Conservation (phyloP, 1,140 invertebrate genomes). For the Ceratitis capitata region DNA sequence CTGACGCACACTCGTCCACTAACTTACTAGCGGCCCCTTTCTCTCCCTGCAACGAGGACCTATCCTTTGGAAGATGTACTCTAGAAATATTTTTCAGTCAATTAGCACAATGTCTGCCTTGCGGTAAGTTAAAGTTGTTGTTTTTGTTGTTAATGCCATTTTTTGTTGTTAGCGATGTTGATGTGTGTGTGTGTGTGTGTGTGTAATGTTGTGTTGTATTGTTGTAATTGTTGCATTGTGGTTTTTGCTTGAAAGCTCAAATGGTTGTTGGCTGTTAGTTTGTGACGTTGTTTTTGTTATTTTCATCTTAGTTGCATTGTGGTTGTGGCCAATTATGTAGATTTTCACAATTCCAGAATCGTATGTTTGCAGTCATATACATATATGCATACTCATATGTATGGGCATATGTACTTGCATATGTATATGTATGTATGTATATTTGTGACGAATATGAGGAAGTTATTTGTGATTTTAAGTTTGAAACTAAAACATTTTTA, state of each 20-base stretch:
- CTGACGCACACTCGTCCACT: no score
- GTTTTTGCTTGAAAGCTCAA: not conserved
- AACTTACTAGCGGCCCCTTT: no score
- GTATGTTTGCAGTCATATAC: not conserved
- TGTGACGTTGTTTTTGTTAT: not conserved
- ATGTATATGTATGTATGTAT: no score
- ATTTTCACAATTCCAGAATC: not conserved
- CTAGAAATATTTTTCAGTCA: not conserved
- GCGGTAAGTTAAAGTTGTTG: not conserved
- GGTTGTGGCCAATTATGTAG: constrained; percentile 27
- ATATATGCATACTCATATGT: not conserved
- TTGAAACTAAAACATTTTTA: no score
- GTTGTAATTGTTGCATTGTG: not conserved
- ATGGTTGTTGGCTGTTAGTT: not conserved
- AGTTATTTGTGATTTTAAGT: no score
- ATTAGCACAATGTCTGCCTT: constrained; percentile 17
- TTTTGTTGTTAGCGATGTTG: not conserved
- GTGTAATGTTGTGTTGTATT: not conserved
- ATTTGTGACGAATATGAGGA: no score
- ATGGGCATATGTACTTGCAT: not conserved
- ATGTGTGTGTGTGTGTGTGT: no score
- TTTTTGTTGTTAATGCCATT: not conserved
- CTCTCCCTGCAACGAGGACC: no score
- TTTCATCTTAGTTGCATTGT: not conserved
- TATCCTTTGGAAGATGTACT: not conserved